Conservation (phyloP, 2,888 invertebrate genomes). For the Biston stratarius region DNA sequence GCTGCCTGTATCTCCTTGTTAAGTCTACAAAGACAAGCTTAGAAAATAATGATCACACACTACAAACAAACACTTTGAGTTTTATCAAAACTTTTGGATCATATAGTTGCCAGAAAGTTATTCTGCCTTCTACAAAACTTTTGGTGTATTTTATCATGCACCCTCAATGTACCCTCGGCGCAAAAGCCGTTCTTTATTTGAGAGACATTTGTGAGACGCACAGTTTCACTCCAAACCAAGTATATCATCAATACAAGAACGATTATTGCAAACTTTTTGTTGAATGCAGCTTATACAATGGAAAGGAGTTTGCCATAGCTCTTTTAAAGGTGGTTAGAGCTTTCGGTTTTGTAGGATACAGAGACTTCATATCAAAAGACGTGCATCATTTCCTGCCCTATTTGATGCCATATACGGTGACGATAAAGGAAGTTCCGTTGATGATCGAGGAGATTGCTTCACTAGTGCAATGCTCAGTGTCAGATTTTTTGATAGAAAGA, state of each 20-base stretch:
- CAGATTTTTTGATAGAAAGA: conserved; percentile 88
- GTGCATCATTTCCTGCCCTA: conserved; percentile 89
- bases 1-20: conserved; percentile 76
- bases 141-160: conserved; percentile 88
- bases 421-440: conserved; percentile 83
- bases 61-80: conserved; percentile 84
- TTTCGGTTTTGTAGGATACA: conserved; percentile 89
- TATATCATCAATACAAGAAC: conserved; percentile 88
- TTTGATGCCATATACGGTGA: conserved; percentile 87
- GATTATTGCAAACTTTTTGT: conserved; percentile 88
- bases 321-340: conserved; percentile 88
- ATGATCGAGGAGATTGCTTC: conserved; percentile 89
- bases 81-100: conserved; percentile 84
- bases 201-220: conserved; percentile 86
- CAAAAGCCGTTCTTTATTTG: conserved; percentile 86
- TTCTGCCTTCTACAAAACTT: conserved; percentile 81
- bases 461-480: conserved; percentile 85
- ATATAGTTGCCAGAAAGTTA: conserved; percentile 66
- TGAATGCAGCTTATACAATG: conserved; percentile 85
- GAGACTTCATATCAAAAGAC: conserved; percentile 90
- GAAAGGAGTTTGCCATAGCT: conserved; percentile 86
- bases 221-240: conserved; percentile 82
- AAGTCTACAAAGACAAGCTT: conserved; percentile 80
- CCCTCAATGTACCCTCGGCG: conserved; percentile 85
- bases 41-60: conserved; percentile 77